A percentile compares a stretch with the other conserved stretches of the same genome.
Evolutionary conservation across 2,113 vertebrate genomes (phyloP).

Genomic region (Mustela lutreola): DNA sequence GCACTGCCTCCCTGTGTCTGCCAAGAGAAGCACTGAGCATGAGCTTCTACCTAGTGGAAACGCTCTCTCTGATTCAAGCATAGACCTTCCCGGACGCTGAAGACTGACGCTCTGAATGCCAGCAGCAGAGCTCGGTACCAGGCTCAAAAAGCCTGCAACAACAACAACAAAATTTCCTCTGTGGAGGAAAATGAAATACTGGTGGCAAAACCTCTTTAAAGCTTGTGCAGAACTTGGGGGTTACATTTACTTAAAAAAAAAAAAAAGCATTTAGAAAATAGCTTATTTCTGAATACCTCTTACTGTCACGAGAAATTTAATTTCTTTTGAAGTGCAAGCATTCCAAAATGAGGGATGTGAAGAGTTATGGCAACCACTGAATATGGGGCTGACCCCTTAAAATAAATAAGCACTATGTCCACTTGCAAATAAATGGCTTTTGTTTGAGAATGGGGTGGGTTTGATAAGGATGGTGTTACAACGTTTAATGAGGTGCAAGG

Average conservation of each 20-base stretch:
- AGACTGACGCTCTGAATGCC: neutral
- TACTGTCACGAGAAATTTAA: constrained; percentile 73
- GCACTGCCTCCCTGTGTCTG: constrained; percentile 79
- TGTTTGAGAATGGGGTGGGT: constrained; percentile 35
- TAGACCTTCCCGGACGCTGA: neutral
- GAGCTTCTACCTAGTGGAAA: neutral
- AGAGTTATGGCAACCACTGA: constrained; percentile 62
- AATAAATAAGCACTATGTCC: constrained; percentile 78
- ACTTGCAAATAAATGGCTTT: constrained; percentile 65
- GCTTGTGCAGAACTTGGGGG: neutral
- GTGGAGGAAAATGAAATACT: neutral
- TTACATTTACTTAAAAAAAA: neutral
- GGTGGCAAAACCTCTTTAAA: neutral
- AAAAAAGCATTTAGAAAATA: neutral
- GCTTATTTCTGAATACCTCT: constrained; percentile 53
- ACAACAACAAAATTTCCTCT: neutral
- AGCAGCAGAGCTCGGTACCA: neutral
- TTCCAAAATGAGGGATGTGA: constrained; percentile 65
- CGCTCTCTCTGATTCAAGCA: rapidly evolving
- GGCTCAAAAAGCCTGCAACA: neutral
- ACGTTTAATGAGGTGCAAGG: constrained; percentile 68
- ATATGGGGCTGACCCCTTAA: constrained; percentile 66
- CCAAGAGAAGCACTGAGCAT: neutral
- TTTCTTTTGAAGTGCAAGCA: constrained; percentile 74
- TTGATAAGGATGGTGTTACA: constrained; percentile 70